Base-by-base conservation (phyloP, 2,113 vertebrate genomes). In the Osmerus eperlanus region DNA sequence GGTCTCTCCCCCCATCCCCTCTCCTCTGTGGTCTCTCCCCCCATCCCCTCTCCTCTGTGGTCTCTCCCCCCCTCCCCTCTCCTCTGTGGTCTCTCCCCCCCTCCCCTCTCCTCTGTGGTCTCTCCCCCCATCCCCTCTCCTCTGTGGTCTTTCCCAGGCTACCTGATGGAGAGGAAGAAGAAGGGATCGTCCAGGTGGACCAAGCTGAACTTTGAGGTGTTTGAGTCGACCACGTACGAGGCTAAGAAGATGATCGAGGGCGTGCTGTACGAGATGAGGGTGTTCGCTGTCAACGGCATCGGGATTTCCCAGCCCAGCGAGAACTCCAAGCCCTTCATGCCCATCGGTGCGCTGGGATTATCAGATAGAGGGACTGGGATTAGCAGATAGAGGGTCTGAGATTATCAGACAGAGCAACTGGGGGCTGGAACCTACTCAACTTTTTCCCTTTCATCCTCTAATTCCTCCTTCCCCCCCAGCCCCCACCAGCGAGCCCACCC, bases 201-300 rank as follows among this genome's bases (percentile, higher is more conserved):
- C 84, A 96, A 94, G 84, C 88, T 97, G 69, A 97, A 97, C 86
- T 97, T 96, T n/a, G 96, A 97, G 32, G 90, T 94, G 3, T 92
- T 86, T 1, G 89, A 93, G 16, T 92, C 89, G 8, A 91, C 85
- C 0, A 91, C 90, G 0, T 97, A 94, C 0, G 93, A 96, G 77
- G 92, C 93, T 6, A 94, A 92, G 86, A 94, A 89, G 87, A 97
- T 97, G 96, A 95, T 97, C 1, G 96, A 97, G 82, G 96, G 96
- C 0, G 65, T 95, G 0, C 80, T 94, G 5, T 96, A 97, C 1
- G 96, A 97, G 89, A 96, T 97, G 93, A 91, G 95, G 8, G 94
- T 96, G 70, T 97, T 93, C 4, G 93, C 95, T 0, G 94, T 96
- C 85, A 97, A 97, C 0, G 82, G 89, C 78, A 95, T 97, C 0